Base-by-base conservation (phyloP, 2,113 vertebrate genomes). In the Monopterus albus region DNA sequence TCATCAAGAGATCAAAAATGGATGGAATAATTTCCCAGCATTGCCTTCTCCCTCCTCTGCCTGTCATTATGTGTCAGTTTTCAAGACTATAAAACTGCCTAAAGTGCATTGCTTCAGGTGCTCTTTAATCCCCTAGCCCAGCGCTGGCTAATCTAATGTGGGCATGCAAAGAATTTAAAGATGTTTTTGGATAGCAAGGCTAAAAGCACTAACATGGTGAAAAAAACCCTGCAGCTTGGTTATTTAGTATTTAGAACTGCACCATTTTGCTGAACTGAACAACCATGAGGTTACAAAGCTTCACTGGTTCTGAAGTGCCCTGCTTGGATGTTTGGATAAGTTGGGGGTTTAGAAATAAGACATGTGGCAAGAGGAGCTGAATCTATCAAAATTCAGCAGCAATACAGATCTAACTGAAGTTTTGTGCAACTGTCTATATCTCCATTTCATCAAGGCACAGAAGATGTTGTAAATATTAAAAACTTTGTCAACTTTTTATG, bases 11-110 rank as follows among this genome's bases (percentile, higher is more conserved):
- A 77, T 78, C 43, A 55, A 70, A 72, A 76, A 79, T 78, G 43
- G 81, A 84, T 86, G 76, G 57, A 78, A 78, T 80, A 28, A 75
- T 79, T 87, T 79, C 62, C 59, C 61, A 61, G 64, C 52, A 45
- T 60, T 68, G 21, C 56, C 56, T 49, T 63, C 45, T 6, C 52
- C 42, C 49, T 70, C 75, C 55, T 60, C 68, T 66, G 49, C 68
- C 72, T 52, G 73, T 67, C 81, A 73, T 59, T 74, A 40, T 76
- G 62, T 76, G 66, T 68, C 76, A 67, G 46, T 75, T 78, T 67
- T 69, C 72, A 67, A 59, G 66, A 72, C 47, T 78, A 68, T 72
- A 52, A 79, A 75, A 68, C 52, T 73, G 75, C 78, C 65, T 69
- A 29, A 74, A 79, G 72, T 75, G 68, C 45, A 70, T 53, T n/a